These are phyloP conservation scores for Chionomys nivalis DNA, from an alignment of 2,113 vertebrate genomes.

Conservation along the genomic window DNA sequence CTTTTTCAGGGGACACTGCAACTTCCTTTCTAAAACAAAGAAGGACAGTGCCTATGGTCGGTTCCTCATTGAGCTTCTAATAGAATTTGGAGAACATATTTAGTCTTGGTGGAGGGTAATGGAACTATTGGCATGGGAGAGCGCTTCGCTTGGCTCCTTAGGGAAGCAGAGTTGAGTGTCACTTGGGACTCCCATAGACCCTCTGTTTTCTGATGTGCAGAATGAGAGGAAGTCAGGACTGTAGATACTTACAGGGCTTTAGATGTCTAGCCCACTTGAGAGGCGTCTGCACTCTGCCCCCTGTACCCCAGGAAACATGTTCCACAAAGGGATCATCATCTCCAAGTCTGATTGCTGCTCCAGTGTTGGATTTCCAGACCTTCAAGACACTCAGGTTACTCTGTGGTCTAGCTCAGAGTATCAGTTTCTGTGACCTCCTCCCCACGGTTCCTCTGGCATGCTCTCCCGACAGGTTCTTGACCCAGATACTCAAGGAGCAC, in stretches of 20 bases:
- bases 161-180: not conserved
- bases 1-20: not conserved
- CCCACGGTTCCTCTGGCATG: not conserved
- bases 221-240: not conserved
- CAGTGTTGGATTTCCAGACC: constrained; percentile 66
- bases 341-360: not conserved
- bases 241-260: not conserved
- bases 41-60: not conserved
- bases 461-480: constrained; percentile 52
- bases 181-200: not conserved
- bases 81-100: not conserved
- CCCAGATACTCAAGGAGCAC: constrained; percentile 52
- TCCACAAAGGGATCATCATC: not conserved
- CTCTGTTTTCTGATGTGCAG: not conserved
- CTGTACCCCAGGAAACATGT: constrained; percentile 57
- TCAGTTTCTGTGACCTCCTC: constrained; percentile 67
- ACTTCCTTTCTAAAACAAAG: not conserved
- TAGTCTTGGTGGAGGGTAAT: not conserved
- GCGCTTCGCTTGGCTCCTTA: not conserved
- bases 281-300: not conserved
- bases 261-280: not conserved
- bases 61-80: not conserved
- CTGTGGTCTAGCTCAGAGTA: constrained; percentile 49
- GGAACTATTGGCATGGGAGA: not conserved
- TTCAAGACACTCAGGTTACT: constrained; percentile 68